phyloP scores from a whole-genome alignment of 2,113 vertebrate species.

The Tachysurus fulvidraco region DNA sequence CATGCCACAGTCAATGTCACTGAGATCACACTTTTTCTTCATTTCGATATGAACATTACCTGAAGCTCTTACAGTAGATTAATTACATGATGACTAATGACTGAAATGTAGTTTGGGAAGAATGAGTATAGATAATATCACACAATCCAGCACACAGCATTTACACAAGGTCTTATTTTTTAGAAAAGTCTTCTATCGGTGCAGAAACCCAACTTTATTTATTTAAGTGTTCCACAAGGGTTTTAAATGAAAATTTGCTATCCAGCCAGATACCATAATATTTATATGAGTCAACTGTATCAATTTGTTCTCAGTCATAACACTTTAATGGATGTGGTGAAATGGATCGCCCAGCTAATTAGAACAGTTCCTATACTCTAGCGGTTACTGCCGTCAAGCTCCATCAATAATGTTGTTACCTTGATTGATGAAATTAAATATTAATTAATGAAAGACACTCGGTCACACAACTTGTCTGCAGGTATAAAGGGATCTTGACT shows the following conservation, averaged over 20 bases:
- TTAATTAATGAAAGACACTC: constrained; percentile 20
- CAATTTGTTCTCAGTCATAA: neutral
- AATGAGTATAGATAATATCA: neutral
- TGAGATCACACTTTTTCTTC: neutral
- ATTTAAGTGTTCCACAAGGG: neutral
- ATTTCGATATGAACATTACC: neutral
- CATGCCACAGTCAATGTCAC: neutral
- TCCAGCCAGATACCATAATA: neutral
- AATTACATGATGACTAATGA: neutral
- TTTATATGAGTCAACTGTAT: neutral
- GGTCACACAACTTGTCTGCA: neutral
- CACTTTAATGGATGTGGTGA: neutral
- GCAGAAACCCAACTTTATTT: neutral
- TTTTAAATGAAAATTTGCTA: neutral
- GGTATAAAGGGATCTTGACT: constrained; percentile 9
- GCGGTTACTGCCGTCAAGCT: neutral
- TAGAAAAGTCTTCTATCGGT: neutral
- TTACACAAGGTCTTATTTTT: too few relatives aligned
- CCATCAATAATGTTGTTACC: constrained; percentile 22
- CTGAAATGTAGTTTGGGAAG: neutral
- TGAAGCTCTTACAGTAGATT: neutral
- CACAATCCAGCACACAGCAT: too few relatives aligned
- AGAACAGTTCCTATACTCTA: constrained; percentile 16
- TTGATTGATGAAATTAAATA: constrained; percentile 19
- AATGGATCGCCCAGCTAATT: neutral